Evolutionary conservation across 2,113 vertebrate genomes (phyloP).

Genomic region (Himantopus leucocephalus): DNA sequence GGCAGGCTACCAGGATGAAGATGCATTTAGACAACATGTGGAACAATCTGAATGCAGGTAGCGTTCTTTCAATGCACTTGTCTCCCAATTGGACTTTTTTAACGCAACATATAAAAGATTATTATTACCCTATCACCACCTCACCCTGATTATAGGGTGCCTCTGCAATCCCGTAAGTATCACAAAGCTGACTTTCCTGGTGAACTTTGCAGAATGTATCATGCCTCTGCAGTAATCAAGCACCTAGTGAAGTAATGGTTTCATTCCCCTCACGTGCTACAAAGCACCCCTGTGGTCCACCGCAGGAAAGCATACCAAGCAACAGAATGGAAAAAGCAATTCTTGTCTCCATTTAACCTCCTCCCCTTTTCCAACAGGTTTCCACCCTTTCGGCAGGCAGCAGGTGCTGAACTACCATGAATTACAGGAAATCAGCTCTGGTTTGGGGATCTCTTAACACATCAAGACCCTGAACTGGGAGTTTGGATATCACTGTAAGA

Average conservation of each 20-base stretch:
- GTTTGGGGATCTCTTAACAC: not conserved
- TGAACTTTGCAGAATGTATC: not conserved
- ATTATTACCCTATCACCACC: not conserved
- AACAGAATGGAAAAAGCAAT: not conserved
- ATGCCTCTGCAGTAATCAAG: not conserved
- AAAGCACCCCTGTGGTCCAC: not conserved
- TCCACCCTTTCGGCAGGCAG: not conserved
- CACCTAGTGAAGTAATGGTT: not conserved
- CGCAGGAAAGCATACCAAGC: not conserved
- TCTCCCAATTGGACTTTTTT: not conserved
- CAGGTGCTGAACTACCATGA: not conserved
- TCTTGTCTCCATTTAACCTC: not conserved
- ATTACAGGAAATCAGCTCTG: not conserved
- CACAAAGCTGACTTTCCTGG: not conserved
- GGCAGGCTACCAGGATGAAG: not conserved
- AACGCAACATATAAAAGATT: not conserved
- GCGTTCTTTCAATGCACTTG: not conserved
- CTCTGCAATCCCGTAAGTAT: not conserved
- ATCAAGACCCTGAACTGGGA: not conserved
- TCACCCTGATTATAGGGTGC: not conserved
- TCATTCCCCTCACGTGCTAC: not conserved
- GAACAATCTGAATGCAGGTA: not conserved
- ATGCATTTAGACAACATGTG: not conserved
- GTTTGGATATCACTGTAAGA: not conserved
- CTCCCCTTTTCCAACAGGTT: not conserved